Evolutionary conservation across 2,113 vertebrate genomes (phyloP).

Genomic region (Psittacara wagleri): DNA sequence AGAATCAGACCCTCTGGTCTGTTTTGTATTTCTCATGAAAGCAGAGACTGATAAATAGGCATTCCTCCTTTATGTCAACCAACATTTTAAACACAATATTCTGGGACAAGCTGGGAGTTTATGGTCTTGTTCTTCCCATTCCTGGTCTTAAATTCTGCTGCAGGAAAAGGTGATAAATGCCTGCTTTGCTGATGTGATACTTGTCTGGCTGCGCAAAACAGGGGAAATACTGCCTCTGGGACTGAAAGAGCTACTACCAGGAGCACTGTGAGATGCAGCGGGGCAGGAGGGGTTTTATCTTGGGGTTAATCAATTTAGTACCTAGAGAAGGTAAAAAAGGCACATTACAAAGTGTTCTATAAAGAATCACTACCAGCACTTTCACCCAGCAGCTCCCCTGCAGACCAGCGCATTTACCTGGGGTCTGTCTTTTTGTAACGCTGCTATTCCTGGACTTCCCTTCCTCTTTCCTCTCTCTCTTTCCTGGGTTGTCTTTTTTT

Average conservation of each 20-base stretch:
- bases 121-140: neutral
- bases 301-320: neutral
- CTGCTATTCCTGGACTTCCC: neutral
- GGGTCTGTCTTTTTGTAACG: neutral
- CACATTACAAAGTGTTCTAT: neutral
- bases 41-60: neutral
- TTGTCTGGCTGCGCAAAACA: neutral
- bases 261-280: neutral
- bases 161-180: neutral
- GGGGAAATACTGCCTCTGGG: neutral
- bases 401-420: neutral
- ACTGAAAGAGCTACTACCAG: neutral
- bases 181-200: neutral
- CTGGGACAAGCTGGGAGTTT: neutral
- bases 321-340: neutral
- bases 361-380: neutral
- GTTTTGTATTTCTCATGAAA: neutral
- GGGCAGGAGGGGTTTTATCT: neutral
- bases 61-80: neutral
- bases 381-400: neutral
- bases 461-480: neutral
- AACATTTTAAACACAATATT: neutral
- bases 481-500: neutral
- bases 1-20: neutral
- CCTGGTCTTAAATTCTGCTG: neutral